Conservation (phyloP, 2,797 vertebrate species). For the Sebastes elongatus region DNA sequence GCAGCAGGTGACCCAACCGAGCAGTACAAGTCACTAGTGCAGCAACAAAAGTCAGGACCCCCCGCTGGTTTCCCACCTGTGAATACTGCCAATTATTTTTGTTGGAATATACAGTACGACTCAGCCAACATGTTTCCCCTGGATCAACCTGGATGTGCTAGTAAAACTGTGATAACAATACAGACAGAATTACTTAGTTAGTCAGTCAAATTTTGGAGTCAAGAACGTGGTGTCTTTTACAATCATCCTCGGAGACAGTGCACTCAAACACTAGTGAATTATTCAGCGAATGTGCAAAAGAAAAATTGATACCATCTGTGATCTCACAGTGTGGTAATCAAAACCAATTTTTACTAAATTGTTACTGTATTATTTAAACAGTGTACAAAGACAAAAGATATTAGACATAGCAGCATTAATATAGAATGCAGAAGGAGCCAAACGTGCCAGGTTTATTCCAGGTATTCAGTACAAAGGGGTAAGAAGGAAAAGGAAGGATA, state of each 20-base stretch:
- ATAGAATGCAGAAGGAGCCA: neutral
- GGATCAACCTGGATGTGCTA: neutral
- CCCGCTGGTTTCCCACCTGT: neutral
- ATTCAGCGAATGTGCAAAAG: slow-evolving; percentile 8
- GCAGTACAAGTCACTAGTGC: slow-evolving; percentile 4
- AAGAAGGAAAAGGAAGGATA: neutral
- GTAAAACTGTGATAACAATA: neutral
- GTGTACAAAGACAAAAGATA: neutral
- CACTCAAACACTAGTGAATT: slow-evolving; percentile 1
- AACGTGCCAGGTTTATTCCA: neutral
- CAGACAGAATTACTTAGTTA: neutral
- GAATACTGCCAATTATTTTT: neutral
- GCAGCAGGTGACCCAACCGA: slow-evolving; percentile 8
- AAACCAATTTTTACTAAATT: neutral
- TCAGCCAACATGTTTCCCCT: neutral
- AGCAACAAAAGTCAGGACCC: slow-evolving; percentile 6
- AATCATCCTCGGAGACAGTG: neutral
- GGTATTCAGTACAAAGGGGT: neutral
- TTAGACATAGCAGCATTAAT: neutral
- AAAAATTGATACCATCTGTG: slow-evolving; percentile 19
- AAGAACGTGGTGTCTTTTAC: neutral
- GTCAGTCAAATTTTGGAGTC: neutral
- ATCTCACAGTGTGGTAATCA: slow-evolving; percentile 7
- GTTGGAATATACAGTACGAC: neutral
- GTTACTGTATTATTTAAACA: slow-evolving; percentile 10